phyloP scores from a whole-genome alignment of 1,140 invertebrate genomes.

The Drosophila tsacasi region DNA sequence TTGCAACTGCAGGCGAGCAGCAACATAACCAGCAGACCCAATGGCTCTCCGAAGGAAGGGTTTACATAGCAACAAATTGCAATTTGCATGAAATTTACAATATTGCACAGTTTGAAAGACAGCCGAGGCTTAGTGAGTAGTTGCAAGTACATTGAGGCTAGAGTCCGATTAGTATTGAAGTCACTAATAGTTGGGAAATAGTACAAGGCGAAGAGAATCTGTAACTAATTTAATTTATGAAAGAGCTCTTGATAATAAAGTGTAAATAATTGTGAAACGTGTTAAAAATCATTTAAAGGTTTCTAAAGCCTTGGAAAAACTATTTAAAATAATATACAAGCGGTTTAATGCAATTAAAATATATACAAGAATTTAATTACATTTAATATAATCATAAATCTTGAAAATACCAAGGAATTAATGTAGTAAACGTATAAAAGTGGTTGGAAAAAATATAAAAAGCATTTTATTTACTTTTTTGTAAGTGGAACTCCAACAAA shows the following conservation, averaged over 20 bases:
- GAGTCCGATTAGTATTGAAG: background rate
- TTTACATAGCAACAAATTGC: constrained; percentile 37
- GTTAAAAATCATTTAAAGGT: too few species aligned
- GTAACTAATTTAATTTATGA: constrained; percentile 1
- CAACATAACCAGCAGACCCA: constrained; percentile 36
- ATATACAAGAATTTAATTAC: too few species aligned
- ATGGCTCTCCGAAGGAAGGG: constrained; percentile 36
- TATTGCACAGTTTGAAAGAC: constrained; percentile 40
- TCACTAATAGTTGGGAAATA: background rate
- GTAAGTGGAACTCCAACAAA: background rate
- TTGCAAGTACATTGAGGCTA: background rate
- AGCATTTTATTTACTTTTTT: background rate
- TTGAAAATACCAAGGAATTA: background rate
- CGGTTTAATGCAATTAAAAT: background rate
- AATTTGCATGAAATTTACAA: constrained; percentile 52
- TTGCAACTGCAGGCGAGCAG: constrained; percentile 38
- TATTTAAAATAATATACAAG: background rate
- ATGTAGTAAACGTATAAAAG: background rate
- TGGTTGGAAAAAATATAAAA: background rate
- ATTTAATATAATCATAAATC: background rate
- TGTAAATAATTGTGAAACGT: background rate
- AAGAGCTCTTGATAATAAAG: background rate
- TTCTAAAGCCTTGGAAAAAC: too few species aligned
- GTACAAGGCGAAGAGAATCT: background rate
- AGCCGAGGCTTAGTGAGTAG: background rate